Conservation (phyloP, 1,140 invertebrate species). For the Aphaenogaster floridana region DNA sequence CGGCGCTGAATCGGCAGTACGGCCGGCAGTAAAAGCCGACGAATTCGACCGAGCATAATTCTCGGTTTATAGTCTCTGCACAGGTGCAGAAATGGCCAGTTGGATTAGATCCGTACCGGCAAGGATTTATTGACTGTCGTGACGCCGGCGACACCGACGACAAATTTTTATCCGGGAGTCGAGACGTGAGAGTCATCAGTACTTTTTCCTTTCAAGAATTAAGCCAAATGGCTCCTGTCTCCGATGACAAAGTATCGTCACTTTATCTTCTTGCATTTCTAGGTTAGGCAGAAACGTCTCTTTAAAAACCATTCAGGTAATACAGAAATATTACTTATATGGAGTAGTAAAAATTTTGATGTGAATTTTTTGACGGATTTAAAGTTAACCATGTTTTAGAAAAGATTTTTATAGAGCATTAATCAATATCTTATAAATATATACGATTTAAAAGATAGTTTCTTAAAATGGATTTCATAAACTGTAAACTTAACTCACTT, state of each 20-base stretch:
- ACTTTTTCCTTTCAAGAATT: slow-evolving; percentile 26
- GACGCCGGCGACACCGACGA: neutral
- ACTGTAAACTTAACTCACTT: neutral
- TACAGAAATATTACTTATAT: neutral
- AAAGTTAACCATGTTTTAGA: neutral
- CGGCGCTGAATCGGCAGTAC: slow-evolving; percentile 18
- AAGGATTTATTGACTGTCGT: slow-evolving; percentile 50
- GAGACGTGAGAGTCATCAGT: slow-evolving; percentile 30
- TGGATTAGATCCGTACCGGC: slow-evolving; percentile 51
- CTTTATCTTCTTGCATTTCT: slow-evolving; percentile 18
- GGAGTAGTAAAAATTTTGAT: neutral
- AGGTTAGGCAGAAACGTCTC: neutral
- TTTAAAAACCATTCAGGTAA: neutral
- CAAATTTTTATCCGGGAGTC: slow-evolving; percentile 42
- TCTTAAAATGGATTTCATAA: neutral
- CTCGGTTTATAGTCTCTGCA: slow-evolving; percentile 55
- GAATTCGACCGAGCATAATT: slow-evolving; percentile 57
- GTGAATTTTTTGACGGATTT: neutral
- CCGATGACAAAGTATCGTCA: slow-evolving; percentile 18
- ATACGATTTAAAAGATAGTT: neutral
- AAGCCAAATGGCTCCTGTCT: slow-evolving; percentile 17
- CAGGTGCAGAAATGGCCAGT: slow-evolving; percentile 50
- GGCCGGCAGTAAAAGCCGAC: slow-evolving; percentile 61
- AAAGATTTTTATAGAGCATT: neutral
- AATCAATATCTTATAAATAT: neutral